These are phyloP conservation scores for Scelioninae gen. 1 DNA, from an alignment of 2,888 invertebrate genomes.

Conservation along the genomic window DNA sequence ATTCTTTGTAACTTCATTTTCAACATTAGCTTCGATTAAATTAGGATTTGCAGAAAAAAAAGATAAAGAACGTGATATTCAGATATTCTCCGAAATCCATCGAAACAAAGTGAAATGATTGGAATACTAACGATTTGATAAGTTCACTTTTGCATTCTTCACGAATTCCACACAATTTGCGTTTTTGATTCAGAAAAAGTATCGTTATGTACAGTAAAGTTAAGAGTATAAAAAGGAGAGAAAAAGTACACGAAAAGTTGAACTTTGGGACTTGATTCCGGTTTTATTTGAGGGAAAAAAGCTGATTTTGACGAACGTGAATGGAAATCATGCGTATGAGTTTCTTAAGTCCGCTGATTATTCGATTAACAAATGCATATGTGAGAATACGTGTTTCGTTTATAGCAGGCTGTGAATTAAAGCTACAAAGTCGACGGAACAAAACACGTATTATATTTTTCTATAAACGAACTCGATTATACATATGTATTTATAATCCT, in stretches of 20 bases:
- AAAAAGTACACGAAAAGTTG: too few relatives aligned
- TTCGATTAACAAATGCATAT: constrained; percentile 73
- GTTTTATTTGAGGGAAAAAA: too few relatives aligned
- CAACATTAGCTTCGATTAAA: too few relatives aligned
- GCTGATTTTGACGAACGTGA: too few relatives aligned
- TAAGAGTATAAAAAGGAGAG: too few relatives aligned
- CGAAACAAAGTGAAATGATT: constrained; percentile 44
- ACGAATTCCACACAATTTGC: neutral
- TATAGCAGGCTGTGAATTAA: constrained; percentile 80
- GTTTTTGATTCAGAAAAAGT: neutral
- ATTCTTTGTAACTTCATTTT: too few relatives aligned
- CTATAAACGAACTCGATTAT: constrained; percentile 68
- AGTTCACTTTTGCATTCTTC: neutral
- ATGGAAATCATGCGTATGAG: constrained; percentile 14
- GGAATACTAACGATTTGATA: neutral
- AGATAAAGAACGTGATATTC: constrained; percentile 18
- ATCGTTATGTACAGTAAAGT: too few relatives aligned
- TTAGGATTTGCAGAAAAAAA: too few relatives aligned
- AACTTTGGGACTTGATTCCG: too few relatives aligned
- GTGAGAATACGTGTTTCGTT: constrained; percentile 74
- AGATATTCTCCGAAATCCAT: constrained; percentile 31
- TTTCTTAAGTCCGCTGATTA: constrained; percentile 28
- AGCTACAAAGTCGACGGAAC: constrained; percentile 70
- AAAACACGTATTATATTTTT: constrained; percentile 73
- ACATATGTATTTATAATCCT: constrained; percentile 61